These are phyloP conservation scores for Antidorcas marsupialis DNA, from an alignment of 2,113 vertebrate genomes.

Conservation along the genomic window DNA sequence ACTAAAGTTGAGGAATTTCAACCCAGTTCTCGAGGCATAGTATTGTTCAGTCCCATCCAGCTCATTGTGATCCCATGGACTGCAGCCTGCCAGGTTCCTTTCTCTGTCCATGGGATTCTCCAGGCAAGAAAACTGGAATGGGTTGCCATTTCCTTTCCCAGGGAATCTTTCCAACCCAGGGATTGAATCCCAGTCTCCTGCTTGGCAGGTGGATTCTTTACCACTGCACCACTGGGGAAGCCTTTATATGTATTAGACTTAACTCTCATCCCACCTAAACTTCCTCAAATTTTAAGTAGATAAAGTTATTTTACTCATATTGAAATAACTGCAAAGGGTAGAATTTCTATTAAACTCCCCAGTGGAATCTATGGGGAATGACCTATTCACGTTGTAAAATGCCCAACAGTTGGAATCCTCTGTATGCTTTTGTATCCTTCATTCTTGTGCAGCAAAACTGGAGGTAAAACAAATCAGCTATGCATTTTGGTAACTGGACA, in stretches of 20 bases:
- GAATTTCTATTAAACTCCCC: not conserved
- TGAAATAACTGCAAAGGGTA: not conserved
- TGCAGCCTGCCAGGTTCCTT: not conserved
- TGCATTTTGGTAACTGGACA: not conserved
- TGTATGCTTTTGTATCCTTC: not conserved
- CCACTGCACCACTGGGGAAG: not conserved
- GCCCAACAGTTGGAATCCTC: not conserved
- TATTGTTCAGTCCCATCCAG: not conserved
- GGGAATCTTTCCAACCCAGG: not conserved
- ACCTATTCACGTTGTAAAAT: not conserved
- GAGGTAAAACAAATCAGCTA: not conserved
- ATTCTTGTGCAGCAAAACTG: not conserved
- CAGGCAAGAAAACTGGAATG: not conserved
- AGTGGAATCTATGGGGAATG: not conserved
- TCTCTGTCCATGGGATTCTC: not conserved
- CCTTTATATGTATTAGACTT: not conserved
- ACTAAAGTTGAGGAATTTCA: not conserved
- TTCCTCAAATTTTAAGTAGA: not conserved
- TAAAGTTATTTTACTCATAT: not conserved
- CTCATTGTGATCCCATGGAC: not conserved
- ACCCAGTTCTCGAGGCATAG: not conserved
- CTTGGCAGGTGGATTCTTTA: not conserved
- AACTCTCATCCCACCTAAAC: not conserved
- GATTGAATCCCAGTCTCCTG: not conserved
- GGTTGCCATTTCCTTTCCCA: not conserved